Evolutionary conservation across 2,888 invertebrate genomes (phyloP).

Genomic region (Meloe dianella): DNA sequence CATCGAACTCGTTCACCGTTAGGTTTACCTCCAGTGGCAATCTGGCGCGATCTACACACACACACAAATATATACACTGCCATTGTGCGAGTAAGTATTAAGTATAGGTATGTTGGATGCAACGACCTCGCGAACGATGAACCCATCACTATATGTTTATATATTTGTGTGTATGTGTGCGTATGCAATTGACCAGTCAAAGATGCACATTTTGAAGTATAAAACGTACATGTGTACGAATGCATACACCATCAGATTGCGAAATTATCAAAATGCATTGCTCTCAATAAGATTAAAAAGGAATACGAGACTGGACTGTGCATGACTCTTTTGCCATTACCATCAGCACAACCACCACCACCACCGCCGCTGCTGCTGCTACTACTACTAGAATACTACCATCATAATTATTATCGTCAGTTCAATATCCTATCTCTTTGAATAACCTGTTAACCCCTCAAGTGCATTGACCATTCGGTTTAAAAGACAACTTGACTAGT

Average conservation of each 20-base stretch:
- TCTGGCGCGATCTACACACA: conserved; percentile 35
- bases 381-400: not conserved
- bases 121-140: conserved; percentile 49
- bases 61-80: conserved; percentile 15
- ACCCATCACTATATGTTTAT: conserved; percentile 27
- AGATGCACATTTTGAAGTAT: not conserved
- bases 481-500: not conserved
- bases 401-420: not conserved
- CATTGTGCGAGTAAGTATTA: conserved; percentile 28
- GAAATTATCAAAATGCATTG: not conserved
- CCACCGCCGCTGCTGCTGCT: not conserved
- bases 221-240: not conserved
- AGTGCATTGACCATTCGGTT: conserved; percentile 27
- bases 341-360: not conserved
- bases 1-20: conserved; percentile 45
- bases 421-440: not conserved
- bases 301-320: conserved; percentile 4
- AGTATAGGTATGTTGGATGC: conserved; percentile 37
- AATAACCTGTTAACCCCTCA: conserved; percentile 12
- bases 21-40: conserved; percentile 44
- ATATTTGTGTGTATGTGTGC: conserved; percentile 17
- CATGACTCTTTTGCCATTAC: not conserved
- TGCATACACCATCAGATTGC: not conserved
- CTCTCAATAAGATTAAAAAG: conserved; percentile 7
- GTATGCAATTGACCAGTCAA: not conserved